Evolutionary conservation across 2,888 invertebrate species (phyloP), one percentile per base, ranked within the genome.

Genomic region (Lutraria lutraria): DNA sequence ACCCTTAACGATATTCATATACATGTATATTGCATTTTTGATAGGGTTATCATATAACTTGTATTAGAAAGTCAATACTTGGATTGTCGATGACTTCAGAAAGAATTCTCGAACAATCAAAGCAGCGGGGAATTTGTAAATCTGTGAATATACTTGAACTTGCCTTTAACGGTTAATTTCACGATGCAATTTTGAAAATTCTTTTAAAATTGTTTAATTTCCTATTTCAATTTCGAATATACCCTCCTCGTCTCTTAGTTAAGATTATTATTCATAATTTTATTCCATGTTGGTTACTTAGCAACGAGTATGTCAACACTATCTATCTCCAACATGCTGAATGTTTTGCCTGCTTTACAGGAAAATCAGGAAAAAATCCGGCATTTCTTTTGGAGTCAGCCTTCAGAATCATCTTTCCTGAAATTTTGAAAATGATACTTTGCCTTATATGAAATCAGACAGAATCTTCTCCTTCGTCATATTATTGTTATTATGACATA

Each of bases 401-500:
- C 29, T n/a, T 31, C 13, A 19, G 76, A 76, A 76, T 34, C 19
- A 34, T 76, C 76, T 34, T 76, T 76, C 63, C 31, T 76, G 76
- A 34, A 76, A 34, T 76, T 76, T 76, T 34, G 76, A 31, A 76
- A 76, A 76, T 34, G 76, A 76, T 76, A 76, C 19, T 76, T 76
- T 34, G 34, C 31, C 16, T 31, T 34, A 31, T 76, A 76, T 76
- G 34, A 34, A 76, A 76, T 34, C 31, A 76, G 76, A 34, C 63
- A 76, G 31, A 16, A 76, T 34, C 76, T 29, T 16, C 76, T 76
- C 76, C 25, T 76, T 76, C 76, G 31, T 76, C 76, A 31, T 19
- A 25, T 76, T 76, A 84, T 84, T 83, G 79, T 83, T 79, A 83
- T 82, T 68, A 10, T 87, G 83, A 87, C 83, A 87, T 76, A 87